These are phyloP conservation scores for Oncorhynchus tshawytscha DNA, from an alignment of 2,113 vertebrate genomes.

Conservation along the genomic window DNA sequence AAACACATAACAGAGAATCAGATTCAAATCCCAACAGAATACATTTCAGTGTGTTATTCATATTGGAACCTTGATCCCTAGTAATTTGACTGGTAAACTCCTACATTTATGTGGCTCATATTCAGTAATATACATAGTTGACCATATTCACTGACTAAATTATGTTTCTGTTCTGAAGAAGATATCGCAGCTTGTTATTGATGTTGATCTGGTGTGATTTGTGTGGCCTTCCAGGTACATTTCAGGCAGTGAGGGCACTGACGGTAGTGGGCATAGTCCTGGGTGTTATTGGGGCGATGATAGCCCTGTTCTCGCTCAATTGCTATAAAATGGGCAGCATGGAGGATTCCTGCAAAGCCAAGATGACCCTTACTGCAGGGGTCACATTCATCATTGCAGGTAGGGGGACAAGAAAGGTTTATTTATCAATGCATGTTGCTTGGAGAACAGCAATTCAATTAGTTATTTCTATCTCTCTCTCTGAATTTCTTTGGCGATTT, in stretches of 20 bases:
- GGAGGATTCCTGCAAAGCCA: conserved; percentile 82
- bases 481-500: too few species aligned
- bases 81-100: neutral
- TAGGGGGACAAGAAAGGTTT: conserved; percentile 40
- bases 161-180: too few species aligned
- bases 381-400: conserved; percentile 86
- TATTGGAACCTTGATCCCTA: neutral
- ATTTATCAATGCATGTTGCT: too few species aligned
- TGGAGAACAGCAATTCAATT: too few species aligned
- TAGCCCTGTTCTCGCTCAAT: conserved; percentile 73
- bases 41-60: neutral
- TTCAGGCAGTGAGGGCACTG: conserved; percentile 81
- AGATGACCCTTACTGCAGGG: conserved; percentile 86
- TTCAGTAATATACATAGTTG: neutral
- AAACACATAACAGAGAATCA: conserved; percentile 5
- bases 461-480: too few species aligned
- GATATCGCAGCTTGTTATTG: too few species aligned
- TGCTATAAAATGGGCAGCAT: conserved; percentile 76
- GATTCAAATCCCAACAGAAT: conserved; percentile 1
- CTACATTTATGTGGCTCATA: neutral
- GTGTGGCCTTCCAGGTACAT: conserved; percentile 66
- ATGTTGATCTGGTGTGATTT: conserved; percentile 20
- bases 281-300: conserved; percentile 72
- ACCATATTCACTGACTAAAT: too few species aligned
- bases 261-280: conserved; percentile 84